Evolutionary conservation across 2,888 invertebrate species (phyloP).

Genomic region (Andrena camellia): DNA sequence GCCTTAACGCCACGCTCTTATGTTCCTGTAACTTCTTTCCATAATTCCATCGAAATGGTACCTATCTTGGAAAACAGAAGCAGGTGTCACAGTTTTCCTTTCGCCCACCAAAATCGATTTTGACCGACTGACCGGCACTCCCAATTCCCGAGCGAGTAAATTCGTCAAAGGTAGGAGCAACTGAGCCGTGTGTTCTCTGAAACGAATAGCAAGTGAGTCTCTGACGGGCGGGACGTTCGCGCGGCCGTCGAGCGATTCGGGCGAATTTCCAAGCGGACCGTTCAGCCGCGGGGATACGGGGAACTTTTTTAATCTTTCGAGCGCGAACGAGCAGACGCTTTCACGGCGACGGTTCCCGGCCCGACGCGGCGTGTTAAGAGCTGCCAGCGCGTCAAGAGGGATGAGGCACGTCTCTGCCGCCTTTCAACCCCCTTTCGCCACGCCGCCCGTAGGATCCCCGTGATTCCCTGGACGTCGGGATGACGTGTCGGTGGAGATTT

Average conservation of each 20-base stretch:
- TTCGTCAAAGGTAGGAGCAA: not conserved
- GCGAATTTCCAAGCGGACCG: conserved; percentile 6
- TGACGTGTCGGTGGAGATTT: conserved; percentile 71
- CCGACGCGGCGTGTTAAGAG: conserved; percentile 67
- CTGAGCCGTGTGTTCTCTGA: not conserved
- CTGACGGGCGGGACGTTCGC: no score
- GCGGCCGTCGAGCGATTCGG: not conserved
- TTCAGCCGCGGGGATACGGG: not conserved
- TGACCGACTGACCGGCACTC: no score
- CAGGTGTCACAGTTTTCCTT: no score
- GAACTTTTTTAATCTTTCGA: conserved; percentile 58
- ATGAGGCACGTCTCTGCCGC: conserved; percentile 41
- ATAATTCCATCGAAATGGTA: no score
- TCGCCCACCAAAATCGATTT: no score
- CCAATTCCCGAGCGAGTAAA: no score
- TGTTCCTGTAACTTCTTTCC: no score
- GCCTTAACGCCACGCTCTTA: no score
- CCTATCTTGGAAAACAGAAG: no score
- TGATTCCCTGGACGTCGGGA: conserved; percentile 62
- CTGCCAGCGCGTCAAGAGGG: conserved; percentile 39
- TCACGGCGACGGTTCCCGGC: conserved; percentile 60
- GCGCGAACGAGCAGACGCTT: conserved; percentile 62
- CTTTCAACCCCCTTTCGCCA: conserved; percentile 11
- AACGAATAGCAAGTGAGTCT: not conserved
- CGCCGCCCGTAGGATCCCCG: conserved; percentile 46